A percentile compares a stretch with the other conserved stretches of the same genome.
These are phyloP conservation scores for Hofmannophila pseudospretella DNA, from an alignment of 2,888 invertebrate genomes.

Conservation along the genomic window DNA sequence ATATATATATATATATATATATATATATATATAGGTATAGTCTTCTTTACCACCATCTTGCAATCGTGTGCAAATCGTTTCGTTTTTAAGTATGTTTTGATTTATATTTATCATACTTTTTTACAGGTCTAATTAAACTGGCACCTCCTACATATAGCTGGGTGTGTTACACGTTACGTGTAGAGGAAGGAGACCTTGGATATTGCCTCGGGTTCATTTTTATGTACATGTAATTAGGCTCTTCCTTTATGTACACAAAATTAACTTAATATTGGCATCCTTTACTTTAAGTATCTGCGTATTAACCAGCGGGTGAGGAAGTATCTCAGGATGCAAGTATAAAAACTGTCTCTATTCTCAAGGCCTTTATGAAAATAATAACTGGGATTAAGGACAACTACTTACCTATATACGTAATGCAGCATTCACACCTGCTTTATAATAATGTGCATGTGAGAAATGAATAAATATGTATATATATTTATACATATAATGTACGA, in stretches of 20 bases:
- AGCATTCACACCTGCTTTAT: neutral
- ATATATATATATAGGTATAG: too few species aligned
- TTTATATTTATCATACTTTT: too few species aligned
- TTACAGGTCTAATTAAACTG: neutral
- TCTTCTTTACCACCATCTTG: too few species aligned
- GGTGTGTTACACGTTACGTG: neutral
- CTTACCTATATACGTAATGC: neutral
- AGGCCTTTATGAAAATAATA: constrained; percentile 1
- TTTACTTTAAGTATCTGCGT: constrained; percentile 1
- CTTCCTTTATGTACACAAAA: constrained; percentile 20
- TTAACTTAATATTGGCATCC: constrained; percentile 11
- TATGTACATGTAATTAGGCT: constrained; percentile 18
- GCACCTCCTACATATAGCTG: neutral
- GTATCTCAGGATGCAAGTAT: constrained; percentile 3
- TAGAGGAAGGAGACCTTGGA: constrained; percentile 17
- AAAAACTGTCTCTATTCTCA: constrained; percentile 3
- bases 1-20: too few species aligned
- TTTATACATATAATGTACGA: too few species aligned
- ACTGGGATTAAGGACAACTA: neutral
- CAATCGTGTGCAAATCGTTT: too few species aligned
- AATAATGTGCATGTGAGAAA: too few species aligned
- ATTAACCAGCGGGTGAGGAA: constrained; percentile 4
- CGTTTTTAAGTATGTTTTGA: too few species aligned
- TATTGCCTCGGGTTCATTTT: constrained; percentile 13
- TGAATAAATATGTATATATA: too few species aligned